Conservation (phyloP, 53 echinoderm and acorn worm genomes). For the Apostichopus leukothele region DNA sequence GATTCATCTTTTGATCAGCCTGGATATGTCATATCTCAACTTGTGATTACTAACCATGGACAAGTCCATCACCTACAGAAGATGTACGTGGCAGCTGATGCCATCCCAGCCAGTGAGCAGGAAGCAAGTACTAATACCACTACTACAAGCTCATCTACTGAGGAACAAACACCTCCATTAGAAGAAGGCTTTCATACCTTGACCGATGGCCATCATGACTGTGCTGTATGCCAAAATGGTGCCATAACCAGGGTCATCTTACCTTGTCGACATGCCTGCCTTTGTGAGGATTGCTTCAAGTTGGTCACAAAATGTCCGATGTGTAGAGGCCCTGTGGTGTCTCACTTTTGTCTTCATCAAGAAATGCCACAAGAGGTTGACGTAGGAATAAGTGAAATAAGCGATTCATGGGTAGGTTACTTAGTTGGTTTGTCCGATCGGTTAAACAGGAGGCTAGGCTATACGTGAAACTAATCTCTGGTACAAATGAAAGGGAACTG, state of each 20-base stretch:
- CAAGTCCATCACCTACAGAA: slow-evolving; percentile 75
- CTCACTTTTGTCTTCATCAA: slow-evolving; percentile 51
- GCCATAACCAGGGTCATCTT: slow-evolving; percentile 70
- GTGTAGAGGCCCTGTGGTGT: slow-evolving; percentile 71
- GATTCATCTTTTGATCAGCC: slow-evolving; percentile 47
- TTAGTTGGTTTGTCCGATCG: slow-evolving; percentile 47
- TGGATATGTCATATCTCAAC: slow-evolving; percentile 71
- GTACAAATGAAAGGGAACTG: no score
- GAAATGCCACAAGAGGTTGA: not conserved
- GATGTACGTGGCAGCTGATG: slow-evolving; percentile 19
- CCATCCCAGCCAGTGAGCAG: not conserved
- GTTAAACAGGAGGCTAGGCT: slow-evolving; percentile 59
- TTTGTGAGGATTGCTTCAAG: slow-evolving; percentile 72
- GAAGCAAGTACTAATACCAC: not conserved
- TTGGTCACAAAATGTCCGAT: slow-evolving; percentile 83
- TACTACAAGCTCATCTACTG: not conserved
- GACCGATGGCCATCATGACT: slow-evolving; percentile 45
- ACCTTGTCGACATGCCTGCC: slow-evolving; percentile 86
- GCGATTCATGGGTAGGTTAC: slow-evolving; percentile 50
- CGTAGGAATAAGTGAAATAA: not conserved
- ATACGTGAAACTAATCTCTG: slow-evolving; percentile 23
- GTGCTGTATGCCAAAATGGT: slow-evolving; percentile 85
- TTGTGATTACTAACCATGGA: slow-evolving; percentile 67
- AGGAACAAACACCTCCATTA: not conserved
- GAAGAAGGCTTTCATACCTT: not conserved